Base-by-base conservation (phyloP, 2,113 vertebrate species). In the Platanista minor region DNA sequence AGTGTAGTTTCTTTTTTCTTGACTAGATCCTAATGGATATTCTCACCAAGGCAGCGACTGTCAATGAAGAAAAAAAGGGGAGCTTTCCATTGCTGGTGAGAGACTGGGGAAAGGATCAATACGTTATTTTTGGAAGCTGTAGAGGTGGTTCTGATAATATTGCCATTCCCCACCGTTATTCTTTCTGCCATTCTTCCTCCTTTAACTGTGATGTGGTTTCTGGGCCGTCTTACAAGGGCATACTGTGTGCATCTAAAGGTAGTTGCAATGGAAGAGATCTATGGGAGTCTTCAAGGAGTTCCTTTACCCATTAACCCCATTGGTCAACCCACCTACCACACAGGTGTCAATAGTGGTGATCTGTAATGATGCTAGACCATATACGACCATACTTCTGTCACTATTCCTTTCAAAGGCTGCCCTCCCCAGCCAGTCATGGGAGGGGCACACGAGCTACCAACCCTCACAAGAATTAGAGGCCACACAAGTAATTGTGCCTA, bases 111-210 rank as follows among this genome's bases (percentile, higher is more conserved):
- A 95, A 88, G n/a, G 67, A 94, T 93, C 86, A 41, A 67, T 93
- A 77, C 59, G 33, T 59, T 95, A 87, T 89, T 95, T 96, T 94
- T 87, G 89, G 95, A 94, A 62, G 82, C 7, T 62, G 8, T 61
- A 75, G 78, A 91, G 21, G 92, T 80, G 92, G 95, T 95, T 94
- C 66, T 93, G 86, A 91, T 89, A 91, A 91, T 83, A 75, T 82
- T 72, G 25, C n/a, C 91, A 86, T 46, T 85, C 29, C 41, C 31
- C 18, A 27, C n/a, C 82, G 61, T 81, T 95, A 88, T 85, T 80
- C 87, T 89, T 90, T 77, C 81, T 71, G 84, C 61, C 83, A 82
- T 81, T 93, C 89, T 71, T 96, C 67, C 81, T 96, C 95, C 46
- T 95, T 96, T 72, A 66, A 46, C 61, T 86, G 18, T 62, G 91